Conservation (phyloP, 2,888 invertebrate species). For the Flexamia atlantica region DNA sequence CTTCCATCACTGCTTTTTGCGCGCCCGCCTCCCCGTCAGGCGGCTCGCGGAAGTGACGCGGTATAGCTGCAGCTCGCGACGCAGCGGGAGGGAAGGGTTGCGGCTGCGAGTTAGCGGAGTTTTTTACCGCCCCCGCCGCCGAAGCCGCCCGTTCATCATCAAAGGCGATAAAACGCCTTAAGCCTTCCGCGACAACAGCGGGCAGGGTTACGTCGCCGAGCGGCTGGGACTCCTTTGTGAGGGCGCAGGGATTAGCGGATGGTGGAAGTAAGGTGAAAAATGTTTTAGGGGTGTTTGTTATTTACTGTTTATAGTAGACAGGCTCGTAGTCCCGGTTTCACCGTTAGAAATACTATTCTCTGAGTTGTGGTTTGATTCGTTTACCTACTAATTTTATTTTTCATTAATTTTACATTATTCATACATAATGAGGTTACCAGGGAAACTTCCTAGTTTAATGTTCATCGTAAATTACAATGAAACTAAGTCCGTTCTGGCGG, state of each 20-base stretch:
- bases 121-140: slow-evolving; percentile 20
- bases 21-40: not conserved
- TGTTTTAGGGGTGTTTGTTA: not conserved
- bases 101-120: slow-evolving; percentile 44
- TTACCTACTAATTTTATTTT: too few relatives aligned
- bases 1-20: slow-evolving; percentile 24
- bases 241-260: not conserved
- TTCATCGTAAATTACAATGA: too few relatives aligned
- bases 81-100: slow-evolving; percentile 57
- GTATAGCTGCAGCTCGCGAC: not conserved
- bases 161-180: slow-evolving; percentile 40
- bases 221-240: not conserved
- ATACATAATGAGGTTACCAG: too few relatives aligned
- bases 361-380: too few relatives aligned
- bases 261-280: not conserved
- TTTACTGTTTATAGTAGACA: too few relatives aligned
- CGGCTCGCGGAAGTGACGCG: slow-evolving; percentile 47
- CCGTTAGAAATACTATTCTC: too few relatives aligned
- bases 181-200: slow-evolving; percentile 31
- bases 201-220: not conserved
- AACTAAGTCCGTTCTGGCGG: too few relatives aligned
- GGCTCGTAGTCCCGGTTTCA: too few relatives aligned
- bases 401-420: too few relatives aligned
- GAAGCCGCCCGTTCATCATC: slow-evolving; percentile 48
- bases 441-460: too few relatives aligned